phyloP scores from a whole-genome alignment of 2,888 invertebrate genomes.

The Axea sp. region DNA sequence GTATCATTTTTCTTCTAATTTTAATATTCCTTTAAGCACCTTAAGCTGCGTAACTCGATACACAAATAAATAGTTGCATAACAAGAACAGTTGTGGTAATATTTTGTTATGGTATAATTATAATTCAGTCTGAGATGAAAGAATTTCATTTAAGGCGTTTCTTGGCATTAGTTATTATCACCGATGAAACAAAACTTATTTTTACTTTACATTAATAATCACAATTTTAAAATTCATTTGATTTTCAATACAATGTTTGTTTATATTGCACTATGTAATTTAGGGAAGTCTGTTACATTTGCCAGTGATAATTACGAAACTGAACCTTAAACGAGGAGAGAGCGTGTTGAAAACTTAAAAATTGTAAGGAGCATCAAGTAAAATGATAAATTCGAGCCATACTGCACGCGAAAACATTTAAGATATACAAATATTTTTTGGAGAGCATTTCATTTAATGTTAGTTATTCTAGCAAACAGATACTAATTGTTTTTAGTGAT shows the following conservation, averaged over 20 bases:
- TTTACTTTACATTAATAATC: neutral
- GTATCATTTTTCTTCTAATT: constrained; percentile 7
- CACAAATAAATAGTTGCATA: constrained; percentile 55
- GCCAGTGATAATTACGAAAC: constrained; percentile 28
- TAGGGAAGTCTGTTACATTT: neutral
- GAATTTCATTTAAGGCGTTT: constrained; percentile 27
- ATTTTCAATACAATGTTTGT: neutral
- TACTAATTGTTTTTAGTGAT: no score
- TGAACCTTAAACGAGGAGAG: constrained; percentile 37
- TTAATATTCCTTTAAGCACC: constrained; percentile 44
- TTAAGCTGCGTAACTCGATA: constrained; percentile 49
- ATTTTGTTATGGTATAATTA: constrained; percentile 26
- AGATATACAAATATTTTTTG: no score
- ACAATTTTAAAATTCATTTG: no score
- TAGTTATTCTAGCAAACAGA: no score
- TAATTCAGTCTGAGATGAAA: constrained; percentile 39
- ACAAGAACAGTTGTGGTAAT: constrained; percentile 21
- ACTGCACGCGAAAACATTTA: constrained; percentile 11
- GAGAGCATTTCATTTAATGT: no score
- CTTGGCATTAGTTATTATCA: constrained; percentile 1
- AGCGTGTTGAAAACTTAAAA: constrained; percentile 47
- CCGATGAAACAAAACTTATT: neutral
- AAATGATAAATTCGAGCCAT: constrained; percentile 36
- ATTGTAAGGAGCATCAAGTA: constrained; percentile 37
- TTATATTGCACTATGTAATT: neutral